Percentiles rank a stretch among this genome's conserved stretches.
These are phyloP conservation scores for Trematomus loennbergii DNA, from an alignment of 2,113 vertebrate genomes.

Conservation along the genomic window DNA sequence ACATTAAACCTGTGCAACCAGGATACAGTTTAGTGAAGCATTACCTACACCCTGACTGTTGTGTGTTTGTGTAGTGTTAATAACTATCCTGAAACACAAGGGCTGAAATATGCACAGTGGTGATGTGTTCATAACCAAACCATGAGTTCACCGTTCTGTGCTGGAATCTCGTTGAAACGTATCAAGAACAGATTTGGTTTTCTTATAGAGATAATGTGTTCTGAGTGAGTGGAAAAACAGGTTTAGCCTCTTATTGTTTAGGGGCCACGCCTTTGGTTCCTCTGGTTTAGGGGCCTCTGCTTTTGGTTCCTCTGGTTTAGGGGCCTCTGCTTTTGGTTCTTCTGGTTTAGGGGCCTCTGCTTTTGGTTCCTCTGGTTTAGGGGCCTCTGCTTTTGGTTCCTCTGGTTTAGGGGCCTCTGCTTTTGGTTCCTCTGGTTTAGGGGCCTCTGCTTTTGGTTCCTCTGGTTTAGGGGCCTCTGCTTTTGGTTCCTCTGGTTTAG, in stretches of 20 bases:
- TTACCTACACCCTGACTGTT: conserved; percentile 9
- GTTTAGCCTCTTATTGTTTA: conserved; percentile 4
- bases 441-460: background rate
- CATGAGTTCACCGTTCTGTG: too few species aligned
- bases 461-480: conserved; percentile 6
- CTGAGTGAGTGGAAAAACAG: too few species aligned
- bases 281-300: conserved; percentile 36
- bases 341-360: conserved; percentile 6
- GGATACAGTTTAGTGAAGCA: background rate
- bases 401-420: conserved; percentile 36
- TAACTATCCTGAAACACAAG: background rate
- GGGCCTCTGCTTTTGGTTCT: background rate
- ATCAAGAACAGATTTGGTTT: too few species aligned
- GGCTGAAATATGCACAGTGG: background rate
- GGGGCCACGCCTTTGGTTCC: background rate
- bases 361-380: background rate
- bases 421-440: conserved; percentile 17
- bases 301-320: conserved; percentile 17
- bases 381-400: background rate
- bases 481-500: background rate
- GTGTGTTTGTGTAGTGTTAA: background rate
- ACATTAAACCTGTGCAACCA: conserved; percentile 35
- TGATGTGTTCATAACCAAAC: background rate
- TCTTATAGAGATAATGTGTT: too few species aligned
- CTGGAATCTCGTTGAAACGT: too few species aligned